These are phyloP conservation scores for Ciconia boyciana DNA, from an alignment of 2,113 vertebrate species.

Conservation along the genomic window DNA sequence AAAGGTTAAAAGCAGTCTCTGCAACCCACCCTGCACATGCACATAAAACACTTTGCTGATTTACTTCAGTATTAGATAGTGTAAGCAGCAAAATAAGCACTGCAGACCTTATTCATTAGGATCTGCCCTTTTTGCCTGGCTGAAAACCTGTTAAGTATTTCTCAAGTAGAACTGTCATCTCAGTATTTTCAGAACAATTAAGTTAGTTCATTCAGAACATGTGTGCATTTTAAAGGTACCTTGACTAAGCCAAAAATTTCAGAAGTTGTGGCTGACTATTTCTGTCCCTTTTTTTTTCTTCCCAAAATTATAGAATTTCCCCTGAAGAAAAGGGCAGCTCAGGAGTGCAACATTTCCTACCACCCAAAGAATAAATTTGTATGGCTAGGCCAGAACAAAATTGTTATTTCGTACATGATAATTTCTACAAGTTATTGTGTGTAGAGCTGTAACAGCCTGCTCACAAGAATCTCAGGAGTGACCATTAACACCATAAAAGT, in stretches of 20 bases:
- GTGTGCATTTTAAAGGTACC: not conserved
- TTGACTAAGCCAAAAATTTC: not conserved
- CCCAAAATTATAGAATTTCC: not conserved
- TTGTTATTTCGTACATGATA: not conserved
- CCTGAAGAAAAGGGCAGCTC: not conserved
- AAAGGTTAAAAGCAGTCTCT: not conserved
- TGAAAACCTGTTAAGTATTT: not conserved
- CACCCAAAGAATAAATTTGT: not conserved
- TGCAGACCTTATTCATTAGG: not conserved
- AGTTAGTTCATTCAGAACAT: not conserved
- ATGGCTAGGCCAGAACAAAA: not conserved
- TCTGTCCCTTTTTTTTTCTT: not conserved
- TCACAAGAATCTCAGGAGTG: not conserved
- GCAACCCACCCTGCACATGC: not conserved
- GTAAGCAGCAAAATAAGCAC: not conserved
- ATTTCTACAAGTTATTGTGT: not conserved
- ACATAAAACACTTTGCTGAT: not conserved
- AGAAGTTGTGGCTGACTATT: not conserved
- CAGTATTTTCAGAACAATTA: not conserved
- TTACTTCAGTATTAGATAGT: not conserved
- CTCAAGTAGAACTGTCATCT: not conserved
- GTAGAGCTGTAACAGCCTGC: not conserved
- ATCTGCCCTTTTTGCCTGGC: not conserved
- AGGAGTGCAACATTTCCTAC: not conserved
- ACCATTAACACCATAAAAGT: not conserved